phyloP scores from a whole-genome alignment of 2,888 invertebrate genomes.

The Euplexia lucipara region DNA sequence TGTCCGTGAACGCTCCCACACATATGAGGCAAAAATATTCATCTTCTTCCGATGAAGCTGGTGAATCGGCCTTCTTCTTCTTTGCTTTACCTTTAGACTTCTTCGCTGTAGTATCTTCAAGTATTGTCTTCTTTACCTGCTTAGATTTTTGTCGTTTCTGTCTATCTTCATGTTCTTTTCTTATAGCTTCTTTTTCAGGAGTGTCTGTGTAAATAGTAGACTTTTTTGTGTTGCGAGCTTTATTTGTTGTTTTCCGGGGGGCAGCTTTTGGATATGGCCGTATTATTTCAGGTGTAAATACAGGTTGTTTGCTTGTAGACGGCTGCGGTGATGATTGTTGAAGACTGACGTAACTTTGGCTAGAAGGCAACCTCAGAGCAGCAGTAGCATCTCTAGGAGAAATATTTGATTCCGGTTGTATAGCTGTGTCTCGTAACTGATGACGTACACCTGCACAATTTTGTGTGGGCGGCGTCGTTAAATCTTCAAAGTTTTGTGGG shows the following conservation, averaged over 20 bases:
- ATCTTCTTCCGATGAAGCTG: no score
- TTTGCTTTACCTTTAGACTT: no score
- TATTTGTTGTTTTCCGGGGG: background rate
- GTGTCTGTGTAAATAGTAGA: conserved; percentile 8
- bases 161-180: background rate
- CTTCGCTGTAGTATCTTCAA: no score
- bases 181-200: conserved; percentile 1
- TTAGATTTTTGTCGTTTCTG: background rate
- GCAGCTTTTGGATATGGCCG: background rate
- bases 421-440: conserved; percentile 8
- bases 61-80: no score
- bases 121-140: conserved; percentile 32
- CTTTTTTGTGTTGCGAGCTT: background rate
- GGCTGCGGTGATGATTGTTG: background rate
- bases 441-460: conserved; percentile 8
- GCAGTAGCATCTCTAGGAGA: conserved; percentile 9
- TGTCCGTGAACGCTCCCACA: no score
- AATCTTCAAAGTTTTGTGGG: conserved; percentile 11
- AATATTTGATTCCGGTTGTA: conserved; percentile 12
- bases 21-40: no score
- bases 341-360: conserved; percentile 11
- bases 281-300: background rate
- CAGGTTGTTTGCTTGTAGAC: background rate
- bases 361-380: conserved; percentile 7
- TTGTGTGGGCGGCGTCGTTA: conserved; percentile 8